These are phyloP conservation scores for Chelmon rostratus DNA, from an alignment of 2,797 vertebrate genomes.

Conservation along the genomic window DNA sequence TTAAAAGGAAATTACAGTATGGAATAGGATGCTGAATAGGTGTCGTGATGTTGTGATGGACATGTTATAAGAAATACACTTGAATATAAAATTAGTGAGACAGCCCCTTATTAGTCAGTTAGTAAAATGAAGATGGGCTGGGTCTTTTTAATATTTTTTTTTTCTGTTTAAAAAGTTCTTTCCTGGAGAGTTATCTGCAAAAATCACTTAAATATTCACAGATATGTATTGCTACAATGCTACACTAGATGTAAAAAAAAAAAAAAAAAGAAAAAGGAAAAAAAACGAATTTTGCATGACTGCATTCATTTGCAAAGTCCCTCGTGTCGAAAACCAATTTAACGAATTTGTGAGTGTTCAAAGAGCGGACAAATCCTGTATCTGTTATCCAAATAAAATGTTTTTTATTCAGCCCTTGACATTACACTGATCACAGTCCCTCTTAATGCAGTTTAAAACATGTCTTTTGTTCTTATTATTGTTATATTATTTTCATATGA, in stretches of 20 bases:
- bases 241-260: constrained; percentile 44
- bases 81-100: constrained; percentile 37
- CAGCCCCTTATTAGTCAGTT: constrained; percentile 58
- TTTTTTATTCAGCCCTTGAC: constrained; percentile 50
- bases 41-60: constrained; percentile 75
- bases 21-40: constrained; percentile 59
- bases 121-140: constrained; percentile 52
- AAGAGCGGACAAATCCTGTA: constrained; percentile 39
- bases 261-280: not conserved
- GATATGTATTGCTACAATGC: constrained; percentile 55
- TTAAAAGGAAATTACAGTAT: constrained; percentile 44
- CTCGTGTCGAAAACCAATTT: constrained; percentile 35
- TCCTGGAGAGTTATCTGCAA: constrained; percentile 36
- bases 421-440: constrained; percentile 60
- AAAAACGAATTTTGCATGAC: constrained; percentile 72
- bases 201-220: constrained; percentile 59
- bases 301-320: constrained; percentile 56
- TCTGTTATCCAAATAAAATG: constrained; percentile 36
- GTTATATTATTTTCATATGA: constrained; percentile 85
- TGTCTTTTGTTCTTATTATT: constrained; percentile 76
- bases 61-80: constrained; percentile 55
- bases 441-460: constrained; percentile 65
- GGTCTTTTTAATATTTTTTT: constrained; percentile 13
- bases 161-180: constrained; percentile 32
- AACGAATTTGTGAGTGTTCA: constrained; percentile 53